Evolutionary conservation across 2,113 vertebrate genomes (phyloP).

Genomic region (Delphinapterus leucas): DNA sequence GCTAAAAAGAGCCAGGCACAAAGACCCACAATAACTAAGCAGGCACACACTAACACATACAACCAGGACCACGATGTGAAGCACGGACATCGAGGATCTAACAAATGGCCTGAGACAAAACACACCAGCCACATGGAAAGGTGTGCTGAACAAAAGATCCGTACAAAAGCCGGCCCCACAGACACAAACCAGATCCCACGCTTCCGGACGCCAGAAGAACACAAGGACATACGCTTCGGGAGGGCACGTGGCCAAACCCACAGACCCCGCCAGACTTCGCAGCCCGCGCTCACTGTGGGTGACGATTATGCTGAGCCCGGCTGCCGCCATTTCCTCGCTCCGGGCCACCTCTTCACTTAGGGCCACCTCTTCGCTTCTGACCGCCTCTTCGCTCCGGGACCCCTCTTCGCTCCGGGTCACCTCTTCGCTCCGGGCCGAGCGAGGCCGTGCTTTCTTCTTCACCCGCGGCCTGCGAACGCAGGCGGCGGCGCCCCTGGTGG

Average conservation of each 20-base stretch:
- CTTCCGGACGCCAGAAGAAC: neutral
- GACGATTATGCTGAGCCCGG: constrained; percentile 57
- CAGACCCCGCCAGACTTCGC: neutral
- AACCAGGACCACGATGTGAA: neutral
- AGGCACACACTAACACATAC: neutral
- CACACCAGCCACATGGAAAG: neutral
- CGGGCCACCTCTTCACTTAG: neutral
- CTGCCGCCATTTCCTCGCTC: constrained; percentile 26
- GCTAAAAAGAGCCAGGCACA: neutral
- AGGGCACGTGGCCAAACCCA: neutral
- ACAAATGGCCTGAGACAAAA: neutral
- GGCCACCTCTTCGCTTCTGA: neutral
- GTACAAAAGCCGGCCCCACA: neutral
- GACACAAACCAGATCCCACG: neutral
- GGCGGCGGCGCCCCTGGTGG: constrained; percentile 65
- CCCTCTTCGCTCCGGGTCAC: neutral
- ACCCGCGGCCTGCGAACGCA: constrained; percentile 57
- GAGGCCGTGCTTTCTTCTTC: constrained; percentile 57
- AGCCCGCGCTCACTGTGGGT: constrained; percentile 63
- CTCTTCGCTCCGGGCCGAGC: neutral
- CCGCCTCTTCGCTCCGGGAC: neutral
- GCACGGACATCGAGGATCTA: neutral
- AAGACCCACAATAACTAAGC: neutral
- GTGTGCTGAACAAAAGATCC: neutral
- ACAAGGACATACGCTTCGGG: neutral